These are phyloP conservation scores for Siniperca scherzeri DNA, from an alignment of 2,797 vertebrate species.

Conservation along the genomic window DNA sequence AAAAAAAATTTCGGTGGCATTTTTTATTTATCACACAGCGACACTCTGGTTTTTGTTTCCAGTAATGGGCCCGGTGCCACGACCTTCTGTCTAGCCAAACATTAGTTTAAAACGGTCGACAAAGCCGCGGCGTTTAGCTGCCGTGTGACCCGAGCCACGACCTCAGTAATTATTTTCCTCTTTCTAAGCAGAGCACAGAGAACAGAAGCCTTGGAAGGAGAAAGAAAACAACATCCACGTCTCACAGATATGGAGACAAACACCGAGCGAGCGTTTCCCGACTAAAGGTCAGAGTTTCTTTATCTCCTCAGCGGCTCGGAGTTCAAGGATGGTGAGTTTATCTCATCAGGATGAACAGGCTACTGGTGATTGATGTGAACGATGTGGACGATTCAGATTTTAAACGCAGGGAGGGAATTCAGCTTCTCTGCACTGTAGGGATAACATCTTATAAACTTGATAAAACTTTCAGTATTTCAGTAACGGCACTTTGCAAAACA, in stretches of 20 bases:
- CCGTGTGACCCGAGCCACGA: constrained; percentile 63
- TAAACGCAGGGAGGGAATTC: not conserved
- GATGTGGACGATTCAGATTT: not conserved
- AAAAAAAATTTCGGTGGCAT: not conserved
- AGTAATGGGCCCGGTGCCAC: constrained; percentile 62
- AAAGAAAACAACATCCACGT: constrained; percentile 57
- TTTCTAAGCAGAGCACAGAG: constrained; percentile 50
- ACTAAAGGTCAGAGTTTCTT: constrained; percentile 60
- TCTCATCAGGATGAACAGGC: constrained; percentile 10
- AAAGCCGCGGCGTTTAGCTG: constrained; percentile 64
- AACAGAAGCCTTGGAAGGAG: constrained; percentile 51
- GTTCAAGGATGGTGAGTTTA: constrained; percentile 24
- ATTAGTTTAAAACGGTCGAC: constrained; percentile 67
- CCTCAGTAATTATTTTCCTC: constrained; percentile 75
- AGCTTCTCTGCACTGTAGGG: not conserved
- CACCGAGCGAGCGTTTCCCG: constrained; percentile 32
- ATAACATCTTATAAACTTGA: not conserved
- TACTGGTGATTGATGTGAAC: constrained; percentile 8
- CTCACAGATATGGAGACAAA: constrained; percentile 55
- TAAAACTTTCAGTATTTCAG: not conserved
- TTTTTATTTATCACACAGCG: not conserved
- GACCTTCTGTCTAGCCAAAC: constrained; percentile 75
- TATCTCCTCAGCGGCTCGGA: not conserved
- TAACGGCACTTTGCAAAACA: not conserved
- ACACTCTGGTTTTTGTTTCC: constrained; percentile 45